Percentiles rank a stretch among this genome's conserved stretches.
phyloP scores from a whole-genome alignment of 2,113 vertebrate species.

The Desmodus rotundus region DNA sequence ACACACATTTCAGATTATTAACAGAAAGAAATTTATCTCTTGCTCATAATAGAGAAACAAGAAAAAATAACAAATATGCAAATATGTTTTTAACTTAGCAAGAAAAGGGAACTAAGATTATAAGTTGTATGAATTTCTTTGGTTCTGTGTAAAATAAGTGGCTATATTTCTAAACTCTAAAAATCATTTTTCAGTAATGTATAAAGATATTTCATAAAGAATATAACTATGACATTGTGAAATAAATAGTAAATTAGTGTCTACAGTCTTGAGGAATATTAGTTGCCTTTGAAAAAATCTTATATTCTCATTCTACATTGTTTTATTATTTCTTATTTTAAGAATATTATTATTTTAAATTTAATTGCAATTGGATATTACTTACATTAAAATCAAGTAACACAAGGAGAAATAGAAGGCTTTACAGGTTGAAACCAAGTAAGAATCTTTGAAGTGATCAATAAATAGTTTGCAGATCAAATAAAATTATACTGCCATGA shows the following conservation, averaged over 20 bases:
- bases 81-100: background rate
- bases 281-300: background rate
- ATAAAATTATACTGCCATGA: background rate
- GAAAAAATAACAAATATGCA: background rate
- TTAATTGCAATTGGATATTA: background rate
- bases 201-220: background rate
- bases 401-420: background rate
- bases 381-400: background rate
- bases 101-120: background rate
- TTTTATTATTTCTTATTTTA: background rate
- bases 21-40: background rate
- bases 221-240: background rate
- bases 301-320: background rate
- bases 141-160: background rate
- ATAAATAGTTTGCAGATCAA: background rate
- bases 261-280: background rate
- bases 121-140: background rate
- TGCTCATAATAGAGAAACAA: background rate
- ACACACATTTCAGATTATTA: background rate
- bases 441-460: background rate
- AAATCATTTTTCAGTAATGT: background rate
- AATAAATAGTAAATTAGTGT: background rate
- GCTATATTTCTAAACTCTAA: background rate
- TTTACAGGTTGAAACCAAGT: background rate
- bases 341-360: background rate